Percentiles rank a stretch among this genome's conserved stretches.
These are phyloP conservation scores for Lucilia sericata DNA, from an alignment of 1,140 invertebrate genomes.

Conservation along the genomic window DNA sequence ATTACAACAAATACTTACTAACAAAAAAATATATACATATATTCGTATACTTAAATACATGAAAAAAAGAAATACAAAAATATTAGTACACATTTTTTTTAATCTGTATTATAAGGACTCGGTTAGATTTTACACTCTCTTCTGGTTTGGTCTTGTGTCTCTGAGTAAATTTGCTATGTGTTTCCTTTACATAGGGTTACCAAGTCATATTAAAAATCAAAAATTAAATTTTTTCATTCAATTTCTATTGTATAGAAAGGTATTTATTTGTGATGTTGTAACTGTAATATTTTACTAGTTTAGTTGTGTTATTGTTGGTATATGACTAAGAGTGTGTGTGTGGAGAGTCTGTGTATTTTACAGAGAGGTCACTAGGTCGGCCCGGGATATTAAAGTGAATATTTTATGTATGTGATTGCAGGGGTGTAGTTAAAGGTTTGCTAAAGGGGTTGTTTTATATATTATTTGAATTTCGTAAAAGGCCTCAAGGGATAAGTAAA, in stretches of 20 bases:
- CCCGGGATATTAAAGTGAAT: slow-evolving; percentile 50
- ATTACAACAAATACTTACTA: slow-evolving; percentile 15
- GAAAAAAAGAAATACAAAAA: background rate
- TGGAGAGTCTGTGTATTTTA: slow-evolving; percentile 47
- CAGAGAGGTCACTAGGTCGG: slow-evolving; percentile 62
- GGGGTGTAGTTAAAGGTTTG: background rate
- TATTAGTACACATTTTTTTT: slow-evolving; percentile 27
- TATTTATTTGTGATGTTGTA: too few species aligned
- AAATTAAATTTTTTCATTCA: background rate
- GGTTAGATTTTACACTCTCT: background rate
- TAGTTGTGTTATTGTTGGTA: background rate
- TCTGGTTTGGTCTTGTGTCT: background rate
- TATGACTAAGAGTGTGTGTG: background rate
- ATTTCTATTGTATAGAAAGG: too few species aligned
- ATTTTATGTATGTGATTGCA: slow-evolving; percentile 17
- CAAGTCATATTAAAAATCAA: slow-evolving; percentile 3
- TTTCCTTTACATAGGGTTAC: background rate
- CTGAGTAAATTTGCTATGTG: background rate
- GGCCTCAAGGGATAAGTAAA: background rate
- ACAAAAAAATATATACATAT: slow-evolving; percentile 6
- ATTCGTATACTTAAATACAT: background rate
- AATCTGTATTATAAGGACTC: slow-evolving; percentile 34
- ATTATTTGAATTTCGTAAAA: background rate
- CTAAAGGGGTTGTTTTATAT: background rate
- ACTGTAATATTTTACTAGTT: too few species aligned